Evolutionary conservation across 2,888 invertebrate genomes (phyloP).

Genomic region (Chaetoderma sp.): DNA sequence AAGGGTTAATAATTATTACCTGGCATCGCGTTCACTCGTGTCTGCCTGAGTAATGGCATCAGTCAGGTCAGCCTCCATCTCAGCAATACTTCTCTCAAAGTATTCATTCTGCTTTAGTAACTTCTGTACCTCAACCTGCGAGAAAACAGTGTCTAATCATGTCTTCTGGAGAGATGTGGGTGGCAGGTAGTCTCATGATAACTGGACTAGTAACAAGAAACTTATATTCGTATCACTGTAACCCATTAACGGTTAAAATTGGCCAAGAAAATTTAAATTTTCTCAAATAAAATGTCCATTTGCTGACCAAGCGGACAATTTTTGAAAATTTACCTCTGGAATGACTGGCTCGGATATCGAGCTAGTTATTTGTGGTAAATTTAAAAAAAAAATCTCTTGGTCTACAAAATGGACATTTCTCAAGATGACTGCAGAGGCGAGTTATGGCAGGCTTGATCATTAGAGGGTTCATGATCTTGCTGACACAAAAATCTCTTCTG

Average conservation of each 20-base stretch:
- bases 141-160: not conserved
- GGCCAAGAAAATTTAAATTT: too few relatives aligned
- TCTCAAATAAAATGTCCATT: too few relatives aligned
- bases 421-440: too few relatives aligned
- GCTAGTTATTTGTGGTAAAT: too few relatives aligned
- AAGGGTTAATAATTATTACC: conserved; percentile 39
- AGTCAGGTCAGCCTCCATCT: conserved; percentile 63
- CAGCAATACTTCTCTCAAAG: conserved; percentile 60
- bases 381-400: too few relatives aligned
- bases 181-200: not conserved
- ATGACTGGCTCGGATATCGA: too few relatives aligned
- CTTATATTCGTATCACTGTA: not conserved
- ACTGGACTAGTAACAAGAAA: not conserved
- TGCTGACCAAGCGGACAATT: too few relatives aligned
- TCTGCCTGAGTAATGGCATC: conserved; percentile 63
- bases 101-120: conserved; percentile 64
- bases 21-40: conserved; percentile 65
- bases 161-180: not conserved
- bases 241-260: not conserved
- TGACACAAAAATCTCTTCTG: too few relatives aligned
- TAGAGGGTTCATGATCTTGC: too few relatives aligned
- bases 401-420: too few relatives aligned
- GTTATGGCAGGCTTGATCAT: too few relatives aligned
- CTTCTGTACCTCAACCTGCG: conserved; percentile 65
- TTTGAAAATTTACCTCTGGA: too few relatives aligned